Percentiles rank a stretch among this genome's conserved stretches.
phyloP scores from a whole-genome alignment of 2,113 vertebrate species.

The Pseudopipra pipra region DNA sequence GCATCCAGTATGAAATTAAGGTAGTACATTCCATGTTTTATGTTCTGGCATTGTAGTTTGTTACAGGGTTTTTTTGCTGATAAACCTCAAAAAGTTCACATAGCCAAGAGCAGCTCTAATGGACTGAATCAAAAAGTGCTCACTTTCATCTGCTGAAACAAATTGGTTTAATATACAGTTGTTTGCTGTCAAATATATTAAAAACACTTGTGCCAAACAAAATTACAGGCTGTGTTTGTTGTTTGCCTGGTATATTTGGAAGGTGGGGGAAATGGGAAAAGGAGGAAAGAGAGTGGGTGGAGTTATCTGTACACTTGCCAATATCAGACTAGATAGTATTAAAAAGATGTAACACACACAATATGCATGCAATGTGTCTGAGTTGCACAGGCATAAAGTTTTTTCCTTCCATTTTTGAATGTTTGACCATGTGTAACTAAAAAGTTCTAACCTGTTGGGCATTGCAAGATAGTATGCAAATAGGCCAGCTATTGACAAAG shows the following conservation, averaged over 20 bases:
- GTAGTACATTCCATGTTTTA: conserved; percentile 27
- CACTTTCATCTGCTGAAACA: conserved; percentile 57
- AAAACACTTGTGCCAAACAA: conserved; percentile 42
- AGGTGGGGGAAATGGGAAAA: neutral
- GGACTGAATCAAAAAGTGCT: conserved; percentile 56
- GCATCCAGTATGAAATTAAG: conserved; percentile 61
- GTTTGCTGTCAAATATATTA: conserved; percentile 45
- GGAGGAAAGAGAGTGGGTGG: neutral
- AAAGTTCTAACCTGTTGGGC: conserved; percentile 34
- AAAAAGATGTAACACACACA: conserved; percentile 57
- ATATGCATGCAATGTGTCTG: conserved; percentile 18
- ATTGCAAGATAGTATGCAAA: conserved; percentile 44
- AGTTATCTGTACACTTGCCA: conserved; percentile 11
- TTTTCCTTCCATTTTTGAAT: conserved; percentile 36
- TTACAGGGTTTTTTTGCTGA: conserved; percentile 20
- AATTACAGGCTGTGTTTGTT: conserved; percentile 10
- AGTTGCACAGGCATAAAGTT: conserved; percentile 5
- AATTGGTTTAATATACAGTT: conserved; percentile 53
- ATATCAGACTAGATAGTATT: conserved; percentile 15
- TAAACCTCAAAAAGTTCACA: conserved; percentile 29
- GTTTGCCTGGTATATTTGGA: neutral
- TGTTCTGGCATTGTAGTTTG: conserved; percentile 31
- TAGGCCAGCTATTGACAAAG: conserved; percentile 39
- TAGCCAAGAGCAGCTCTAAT: conserved; percentile 55
- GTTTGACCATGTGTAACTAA: conserved; percentile 19